A percentile compares a stretch with the other conserved stretches of the same genome.
Conservation (phyloP, 2,113 vertebrate species). For the Dipodomys ordii region DNA sequence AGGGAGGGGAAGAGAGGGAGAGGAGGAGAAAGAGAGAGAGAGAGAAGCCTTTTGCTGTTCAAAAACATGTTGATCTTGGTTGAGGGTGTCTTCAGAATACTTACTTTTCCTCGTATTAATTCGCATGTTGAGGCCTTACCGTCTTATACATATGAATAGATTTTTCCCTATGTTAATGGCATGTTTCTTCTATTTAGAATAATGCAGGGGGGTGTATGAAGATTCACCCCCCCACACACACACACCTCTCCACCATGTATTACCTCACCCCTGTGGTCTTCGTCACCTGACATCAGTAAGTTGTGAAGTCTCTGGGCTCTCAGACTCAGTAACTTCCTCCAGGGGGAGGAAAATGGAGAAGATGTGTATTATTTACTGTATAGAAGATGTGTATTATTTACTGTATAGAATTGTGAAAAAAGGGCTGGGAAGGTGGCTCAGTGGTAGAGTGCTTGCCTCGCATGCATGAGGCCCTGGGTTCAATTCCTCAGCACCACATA, state of each 20-base stretch:
- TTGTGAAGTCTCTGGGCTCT: not conserved
- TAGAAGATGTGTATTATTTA: not conserved
- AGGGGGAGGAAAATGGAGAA: not conserved
- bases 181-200: slow-evolving; percentile 52
- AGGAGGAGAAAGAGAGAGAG: not conserved
- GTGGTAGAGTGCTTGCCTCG: too few species aligned
- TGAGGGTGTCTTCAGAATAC: slow-evolving; percentile 21
- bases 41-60: not conserved
- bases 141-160: not conserved
- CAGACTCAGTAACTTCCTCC: not conserved
- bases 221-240: not conserved
- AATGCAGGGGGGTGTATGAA: not conserved
- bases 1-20: not conserved
- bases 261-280: too few species aligned
- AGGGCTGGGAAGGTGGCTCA: too few species aligned
- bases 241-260: too few species aligned
- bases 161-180: not conserved
- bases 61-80: slow-evolving; percentile 43
- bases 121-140: not conserved
- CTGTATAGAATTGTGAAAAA: not conserved
- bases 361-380: not conserved
- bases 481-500: too few species aligned
- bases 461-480: too few species aligned
- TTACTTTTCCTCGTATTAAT: slow-evolving; percentile 38
- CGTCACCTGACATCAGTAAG: too few species aligned